phyloP scores from a whole-genome alignment of 2,113 vertebrate species.

The Sula dactylatra region DNA sequence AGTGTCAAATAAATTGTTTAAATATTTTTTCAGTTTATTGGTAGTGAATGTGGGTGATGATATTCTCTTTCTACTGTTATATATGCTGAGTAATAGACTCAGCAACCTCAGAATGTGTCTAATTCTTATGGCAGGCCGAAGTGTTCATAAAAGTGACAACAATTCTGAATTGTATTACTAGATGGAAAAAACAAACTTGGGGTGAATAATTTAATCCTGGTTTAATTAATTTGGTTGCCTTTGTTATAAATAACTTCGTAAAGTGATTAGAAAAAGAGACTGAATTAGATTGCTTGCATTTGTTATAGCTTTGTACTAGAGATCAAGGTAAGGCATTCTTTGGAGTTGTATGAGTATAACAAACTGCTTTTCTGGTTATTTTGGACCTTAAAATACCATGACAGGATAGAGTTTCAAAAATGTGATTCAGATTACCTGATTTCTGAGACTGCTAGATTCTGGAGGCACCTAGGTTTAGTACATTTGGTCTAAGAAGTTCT shows the following conservation, averaged over 20 bases:
- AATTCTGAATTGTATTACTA: not conserved
- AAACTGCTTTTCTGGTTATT: not conserved
- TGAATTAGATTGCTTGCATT: not conserved
- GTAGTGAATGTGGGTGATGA: not conserved
- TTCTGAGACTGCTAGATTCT: not conserved
- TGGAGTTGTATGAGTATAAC: not conserved
- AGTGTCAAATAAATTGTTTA: not conserved
- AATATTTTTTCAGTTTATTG: not conserved
- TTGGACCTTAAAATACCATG: not conserved
- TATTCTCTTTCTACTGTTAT: not conserved
- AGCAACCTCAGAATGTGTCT: not conserved
- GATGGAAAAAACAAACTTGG: not conserved
- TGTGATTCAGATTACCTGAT: not conserved
- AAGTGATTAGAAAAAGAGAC: not conserved
- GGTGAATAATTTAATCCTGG: not conserved
- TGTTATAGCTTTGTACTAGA: not conserved
- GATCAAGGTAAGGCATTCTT: not conserved
- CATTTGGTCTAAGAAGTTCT: not conserved
- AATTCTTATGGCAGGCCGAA: not conserved
- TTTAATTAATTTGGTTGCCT: conserved; percentile 20
- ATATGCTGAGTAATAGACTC: not conserved
- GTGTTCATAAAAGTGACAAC: not conserved
- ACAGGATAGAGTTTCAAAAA: not conserved
- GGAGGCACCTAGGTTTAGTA: not conserved
- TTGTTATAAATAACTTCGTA: not conserved